These are phyloP conservation scores for Leptura quadrifasciata DNA, from an alignment of 2,888 invertebrate genomes.

Conservation along the genomic window DNA sequence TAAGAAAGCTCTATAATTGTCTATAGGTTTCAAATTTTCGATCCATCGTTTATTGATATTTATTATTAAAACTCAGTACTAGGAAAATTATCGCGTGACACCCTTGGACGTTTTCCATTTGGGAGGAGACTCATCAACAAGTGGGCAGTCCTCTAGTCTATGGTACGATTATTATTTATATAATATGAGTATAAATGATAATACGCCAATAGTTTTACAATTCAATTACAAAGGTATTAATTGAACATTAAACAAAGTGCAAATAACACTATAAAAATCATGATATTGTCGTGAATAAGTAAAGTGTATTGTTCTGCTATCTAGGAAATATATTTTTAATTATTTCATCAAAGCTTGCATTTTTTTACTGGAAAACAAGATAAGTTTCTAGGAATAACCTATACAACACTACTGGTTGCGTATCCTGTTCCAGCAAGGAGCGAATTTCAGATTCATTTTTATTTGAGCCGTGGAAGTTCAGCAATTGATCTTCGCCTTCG, in stretches of 20 bases:
- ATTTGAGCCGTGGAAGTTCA: too few relatives aligned
- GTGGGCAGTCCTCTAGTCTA: neutral
- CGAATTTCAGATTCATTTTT: too few relatives aligned
- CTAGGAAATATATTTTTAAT: too few relatives aligned
- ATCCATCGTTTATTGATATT: slow-evolving; percentile 3
- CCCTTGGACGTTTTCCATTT: neutral
- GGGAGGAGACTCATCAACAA: neutral
- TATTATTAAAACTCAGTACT: neutral
- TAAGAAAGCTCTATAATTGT: slow-evolving; percentile 3
- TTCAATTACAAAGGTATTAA: neutral
- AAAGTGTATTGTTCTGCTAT: too few relatives aligned
- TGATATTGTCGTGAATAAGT: neutral
- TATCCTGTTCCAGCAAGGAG: too few relatives aligned
- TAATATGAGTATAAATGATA: neutral
- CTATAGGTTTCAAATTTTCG: neutral
- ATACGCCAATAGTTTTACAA: neutral
- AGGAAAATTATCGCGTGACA: neutral
- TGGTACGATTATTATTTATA: neutral
- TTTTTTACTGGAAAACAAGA: too few relatives aligned
- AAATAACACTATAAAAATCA: too few relatives aligned
- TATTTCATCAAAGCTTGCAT: too few relatives aligned
- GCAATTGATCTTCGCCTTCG: too few relatives aligned
- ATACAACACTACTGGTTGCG: neutral
- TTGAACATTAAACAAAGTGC: too few relatives aligned
- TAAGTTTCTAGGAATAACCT: neutral